Conservation (phyloP, 2,797 vertebrate species). For the Spondyliosoma cantharus region DNA sequence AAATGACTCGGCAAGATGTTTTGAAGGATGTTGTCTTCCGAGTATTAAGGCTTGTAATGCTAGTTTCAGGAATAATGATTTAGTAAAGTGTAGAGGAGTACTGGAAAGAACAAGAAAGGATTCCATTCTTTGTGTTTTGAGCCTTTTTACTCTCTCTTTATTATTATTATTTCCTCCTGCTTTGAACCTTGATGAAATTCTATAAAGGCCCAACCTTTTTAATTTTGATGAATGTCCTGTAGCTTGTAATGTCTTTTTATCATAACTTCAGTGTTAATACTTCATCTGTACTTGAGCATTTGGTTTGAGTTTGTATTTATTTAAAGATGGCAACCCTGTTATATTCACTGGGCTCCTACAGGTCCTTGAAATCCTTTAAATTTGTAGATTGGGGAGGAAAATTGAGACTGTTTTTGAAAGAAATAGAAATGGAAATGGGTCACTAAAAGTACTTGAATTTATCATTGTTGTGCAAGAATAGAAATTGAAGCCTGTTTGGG, state of each 20-base stretch:
- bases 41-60: constrained; percentile 1
- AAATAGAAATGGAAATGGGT: too few species aligned
- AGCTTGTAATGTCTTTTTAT: background rate
- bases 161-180: background rate
- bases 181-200: background rate
- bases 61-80: constrained; percentile 12
- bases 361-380: too few species aligned
- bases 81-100: background rate
- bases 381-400: too few species aligned
- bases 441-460: too few species aligned
- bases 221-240: background rate
- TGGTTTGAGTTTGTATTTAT: background rate
- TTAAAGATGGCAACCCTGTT: background rate
- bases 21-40: background rate
- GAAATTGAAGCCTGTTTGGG: too few species aligned
- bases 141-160: background rate
- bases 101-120: background rate
- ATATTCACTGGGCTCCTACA: background rate
- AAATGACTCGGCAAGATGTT: background rate
- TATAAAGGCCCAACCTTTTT: background rate
- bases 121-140: constrained; percentile 14
- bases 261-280: background rate
- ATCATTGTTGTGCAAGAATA: too few species aligned
- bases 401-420: too few species aligned
- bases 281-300: background rate